Conservation (phyloP, 2,888 invertebrate species). For the Clusia tigrina region DNA sequence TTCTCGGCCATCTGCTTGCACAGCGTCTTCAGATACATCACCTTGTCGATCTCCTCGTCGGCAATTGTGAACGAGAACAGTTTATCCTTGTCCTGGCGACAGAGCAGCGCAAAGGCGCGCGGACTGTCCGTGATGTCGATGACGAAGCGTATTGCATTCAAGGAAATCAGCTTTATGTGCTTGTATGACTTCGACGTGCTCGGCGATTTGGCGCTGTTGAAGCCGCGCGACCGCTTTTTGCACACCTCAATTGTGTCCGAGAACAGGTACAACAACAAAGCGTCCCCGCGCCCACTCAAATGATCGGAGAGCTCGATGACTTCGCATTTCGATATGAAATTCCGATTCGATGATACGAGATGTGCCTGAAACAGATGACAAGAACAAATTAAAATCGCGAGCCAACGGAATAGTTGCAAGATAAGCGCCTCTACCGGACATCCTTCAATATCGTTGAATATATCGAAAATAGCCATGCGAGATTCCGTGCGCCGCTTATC, state of each 20-base stretch:
- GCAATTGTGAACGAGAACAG: conserved; percentile 86
- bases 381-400: conserved; percentile 8
- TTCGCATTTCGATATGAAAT: conserved; percentile 86
- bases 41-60: conserved; percentile 84
- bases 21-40: conserved; percentile 80
- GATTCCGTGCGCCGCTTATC: conserved; percentile 96
- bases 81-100: conserved; percentile 88
- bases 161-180: conserved; percentile 87
- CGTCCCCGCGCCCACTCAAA: conserved; percentile 85
- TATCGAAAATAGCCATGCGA: conserved; percentile 94
- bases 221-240: conserved; percentile 82
- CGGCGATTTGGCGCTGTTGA: conserved; percentile 76
- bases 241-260: conserved; percentile 94
- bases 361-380: conserved; percentile 74
- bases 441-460: conserved; percentile 97
- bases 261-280: conserved; percentile 89
- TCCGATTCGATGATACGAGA: conserved; percentile 90
- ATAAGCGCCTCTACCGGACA: conserved; percentile 78
- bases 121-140: conserved; percentile 90
- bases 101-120: conserved; percentile 89
- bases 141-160: conserved; percentile 89
- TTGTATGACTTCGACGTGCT: conserved; percentile 85
- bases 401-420: background rate
- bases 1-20: conserved; percentile 93
- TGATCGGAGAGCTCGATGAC: conserved; percentile 87